A percentile compares a stretch with the other conserved stretches of the same genome.
phyloP scores from a whole-genome alignment of 2,113 vertebrate species.

The Equus quagga region DNA sequence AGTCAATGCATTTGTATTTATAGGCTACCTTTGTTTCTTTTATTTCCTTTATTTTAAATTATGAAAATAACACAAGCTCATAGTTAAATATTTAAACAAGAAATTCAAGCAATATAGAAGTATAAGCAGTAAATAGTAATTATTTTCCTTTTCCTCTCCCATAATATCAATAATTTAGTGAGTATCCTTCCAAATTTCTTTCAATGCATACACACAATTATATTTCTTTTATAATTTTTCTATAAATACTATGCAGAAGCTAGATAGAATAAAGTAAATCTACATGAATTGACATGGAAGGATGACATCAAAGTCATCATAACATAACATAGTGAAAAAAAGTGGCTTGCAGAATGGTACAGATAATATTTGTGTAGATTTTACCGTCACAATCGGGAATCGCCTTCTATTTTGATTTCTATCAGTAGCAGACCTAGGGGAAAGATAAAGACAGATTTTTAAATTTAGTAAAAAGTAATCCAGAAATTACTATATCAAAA shows the following conservation, averaged over 20 bases:
- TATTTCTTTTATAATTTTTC: neutral
- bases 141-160: neutral
- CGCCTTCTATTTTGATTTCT: neutral
- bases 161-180: neutral
- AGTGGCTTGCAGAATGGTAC: neutral
- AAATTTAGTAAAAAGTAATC: neutral
- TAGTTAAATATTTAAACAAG: slow-evolving; percentile 6
- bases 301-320: neutral
- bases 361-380: slow-evolving; percentile 29
- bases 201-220: neutral
- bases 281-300: neutral
- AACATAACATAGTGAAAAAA: neutral
- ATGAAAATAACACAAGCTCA: neutral
- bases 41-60: neutral
- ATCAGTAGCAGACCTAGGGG: slow-evolving; percentile 86
- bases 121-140: neutral
- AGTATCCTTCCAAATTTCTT: neutral
- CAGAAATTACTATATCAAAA: neutral
- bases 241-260: neutral
- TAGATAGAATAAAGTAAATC: neutral
- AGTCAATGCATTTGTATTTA: neutral
- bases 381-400: slow-evolving; percentile 2
- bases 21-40: neutral
- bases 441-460: slow-evolving; percentile 45
- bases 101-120: neutral